These are phyloP conservation scores for Cochlearius cochlearius DNA, from an alignment of 2,113 vertebrate genomes.

Conservation along the genomic window DNA sequence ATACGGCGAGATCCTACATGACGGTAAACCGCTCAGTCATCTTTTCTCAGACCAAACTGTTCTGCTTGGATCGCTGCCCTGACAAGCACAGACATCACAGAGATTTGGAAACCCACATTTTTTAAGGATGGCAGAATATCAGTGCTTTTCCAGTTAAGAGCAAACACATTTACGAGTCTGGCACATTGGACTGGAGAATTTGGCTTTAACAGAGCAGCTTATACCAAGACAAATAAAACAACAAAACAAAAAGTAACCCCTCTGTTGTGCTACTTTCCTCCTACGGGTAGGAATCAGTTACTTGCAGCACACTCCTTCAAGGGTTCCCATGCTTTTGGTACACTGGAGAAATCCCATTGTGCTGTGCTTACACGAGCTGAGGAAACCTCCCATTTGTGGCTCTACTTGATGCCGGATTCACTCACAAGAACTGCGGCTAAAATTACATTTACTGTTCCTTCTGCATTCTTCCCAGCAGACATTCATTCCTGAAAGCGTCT, in stretches of 20 bases:
- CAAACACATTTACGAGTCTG: background rate
- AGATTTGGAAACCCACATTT: background rate
- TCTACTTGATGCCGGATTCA: background rate
- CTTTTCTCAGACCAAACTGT: background rate
- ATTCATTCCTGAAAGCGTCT: background rate
- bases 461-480: background rate
- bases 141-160: constrained; percentile 19
- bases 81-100: background rate
- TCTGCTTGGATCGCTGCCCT: background rate
- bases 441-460: background rate
- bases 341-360: background rate
- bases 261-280: background rate
- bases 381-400: background rate
- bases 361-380: background rate
- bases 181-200: background rate
- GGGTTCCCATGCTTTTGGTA: background rate
- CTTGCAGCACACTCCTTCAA: background rate
- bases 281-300: background rate
- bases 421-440: background rate
- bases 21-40: background rate
- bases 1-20: background rate
- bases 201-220: background rate
- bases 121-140: background rate
- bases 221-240: background rate
- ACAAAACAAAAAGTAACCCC: background rate